Percentiles rank a stretch among this genome's conserved stretches.
phyloP scores from a whole-genome alignment of 1,140 invertebrate genomes.

The Aphis craccivora region DNA sequence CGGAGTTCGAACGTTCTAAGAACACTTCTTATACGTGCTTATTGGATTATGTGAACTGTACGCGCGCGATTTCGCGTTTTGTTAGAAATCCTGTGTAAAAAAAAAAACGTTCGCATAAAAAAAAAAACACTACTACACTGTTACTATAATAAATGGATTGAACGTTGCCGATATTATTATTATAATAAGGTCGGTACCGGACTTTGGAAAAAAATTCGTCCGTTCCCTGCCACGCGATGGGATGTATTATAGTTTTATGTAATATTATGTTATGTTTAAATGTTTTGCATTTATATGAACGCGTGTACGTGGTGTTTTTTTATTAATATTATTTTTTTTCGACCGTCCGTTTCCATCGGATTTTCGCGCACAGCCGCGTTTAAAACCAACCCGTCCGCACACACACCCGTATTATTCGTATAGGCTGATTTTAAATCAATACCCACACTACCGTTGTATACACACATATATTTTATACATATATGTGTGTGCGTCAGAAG shows the following conservation, averaged over 20 bases:
- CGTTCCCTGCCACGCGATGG: neutral
- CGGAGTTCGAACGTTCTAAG: neutral
- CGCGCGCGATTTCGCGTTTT: neutral
- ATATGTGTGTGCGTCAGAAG: neutral
- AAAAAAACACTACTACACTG: too few species aligned
- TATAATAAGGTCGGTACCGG: conserved; percentile 8
- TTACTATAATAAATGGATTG: conserved; percentile 13
- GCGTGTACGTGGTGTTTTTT: neutral
- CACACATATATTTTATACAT: neutral
- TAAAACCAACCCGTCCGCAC: neutral
- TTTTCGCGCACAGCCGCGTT: conserved; percentile 4
- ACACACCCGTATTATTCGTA: neutral
- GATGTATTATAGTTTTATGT: neutral
- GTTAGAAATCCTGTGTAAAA: neutral
- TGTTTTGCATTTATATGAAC: conserved; percentile 52
- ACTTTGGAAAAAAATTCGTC: neutral
- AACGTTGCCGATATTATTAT: neutral
- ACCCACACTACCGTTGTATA: neutral
- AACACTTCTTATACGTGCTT: neutral
- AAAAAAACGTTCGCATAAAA: neutral
- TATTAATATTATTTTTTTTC: conserved; percentile 26
- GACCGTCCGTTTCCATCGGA: neutral
- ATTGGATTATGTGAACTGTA: neutral
- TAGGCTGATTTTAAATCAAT: conserved; percentile 44
- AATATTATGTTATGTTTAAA: neutral